Percentiles rank a stretch among this genome's conserved stretches.
These are phyloP conservation scores for Polypedilum vanderplanki DNA, from an alignment of 1,140 invertebrate genomes.

Conservation along the genomic window DNA sequence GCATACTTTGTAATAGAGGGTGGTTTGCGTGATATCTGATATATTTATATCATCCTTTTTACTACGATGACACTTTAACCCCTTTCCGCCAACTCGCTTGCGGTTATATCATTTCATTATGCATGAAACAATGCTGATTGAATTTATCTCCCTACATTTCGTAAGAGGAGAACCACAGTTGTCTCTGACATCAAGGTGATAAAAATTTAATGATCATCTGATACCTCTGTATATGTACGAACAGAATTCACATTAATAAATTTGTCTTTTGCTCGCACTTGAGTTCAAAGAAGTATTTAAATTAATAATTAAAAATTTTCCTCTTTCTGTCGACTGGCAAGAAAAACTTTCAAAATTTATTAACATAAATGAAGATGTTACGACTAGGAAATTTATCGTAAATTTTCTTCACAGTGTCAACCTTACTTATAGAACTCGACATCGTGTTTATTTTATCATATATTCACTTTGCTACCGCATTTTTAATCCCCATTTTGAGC, in stretches of 20 bases:
- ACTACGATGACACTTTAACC: conserved; percentile 10
- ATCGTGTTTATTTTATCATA: not conserved
- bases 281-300: too few species aligned
- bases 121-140: not conserved
- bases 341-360: too few species aligned
- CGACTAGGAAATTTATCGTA: too few species aligned
- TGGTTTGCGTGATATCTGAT: not conserved
- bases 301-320: too few species aligned
- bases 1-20: not conserved
- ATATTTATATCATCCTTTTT: not conserved
- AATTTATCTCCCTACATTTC: not conserved
- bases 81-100: not conserved
- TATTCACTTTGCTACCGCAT: conserved; percentile 1
- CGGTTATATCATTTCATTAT: not conserved
- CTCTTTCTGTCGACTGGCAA: too few species aligned
- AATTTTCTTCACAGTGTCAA: too few species aligned
- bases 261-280: too few species aligned
- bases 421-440: not conserved
- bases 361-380: too few species aligned
- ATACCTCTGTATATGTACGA: not conserved
- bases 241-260: too few species aligned
- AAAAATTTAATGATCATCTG: conserved; percentile 28
- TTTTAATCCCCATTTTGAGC: conserved; percentile 27
- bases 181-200: not conserved
- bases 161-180: too few species aligned